Conservation (phyloP, 2,888 invertebrate species). For the Caradrina kadenii region DNA sequence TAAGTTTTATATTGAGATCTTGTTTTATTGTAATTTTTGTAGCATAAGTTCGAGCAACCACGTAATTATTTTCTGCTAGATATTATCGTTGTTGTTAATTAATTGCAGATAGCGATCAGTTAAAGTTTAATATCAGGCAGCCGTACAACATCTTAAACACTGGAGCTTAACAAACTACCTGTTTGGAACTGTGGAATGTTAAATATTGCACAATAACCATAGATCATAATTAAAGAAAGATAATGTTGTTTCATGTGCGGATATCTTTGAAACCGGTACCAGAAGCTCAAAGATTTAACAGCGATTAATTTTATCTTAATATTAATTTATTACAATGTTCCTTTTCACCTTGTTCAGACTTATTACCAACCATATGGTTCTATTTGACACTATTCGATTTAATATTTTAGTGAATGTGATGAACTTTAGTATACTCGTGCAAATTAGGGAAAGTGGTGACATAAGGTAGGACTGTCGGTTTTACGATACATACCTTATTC, state of each 20-base stretch:
- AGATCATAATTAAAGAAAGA: conserved; percentile 60
- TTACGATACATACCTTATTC: conserved; percentile 39
- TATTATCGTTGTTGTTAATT: conserved; percentile 64
- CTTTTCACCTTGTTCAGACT: conserved; percentile 40
- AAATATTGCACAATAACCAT: conserved; percentile 58
- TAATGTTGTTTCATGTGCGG: conserved; percentile 60
- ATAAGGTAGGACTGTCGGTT: conserved; percentile 3
- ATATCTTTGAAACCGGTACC: conserved; percentile 55
- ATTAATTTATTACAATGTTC: conserved; percentile 46
- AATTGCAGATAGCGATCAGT: conserved; percentile 64
- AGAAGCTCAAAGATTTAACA: conserved; percentile 52
- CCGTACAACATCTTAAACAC: conserved; percentile 39
- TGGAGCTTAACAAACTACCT: conserved; percentile 48
- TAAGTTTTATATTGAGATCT: conserved; percentile 62
- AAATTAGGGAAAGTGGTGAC: conserved; percentile 57
- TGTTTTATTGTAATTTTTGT: conserved; percentile 59
- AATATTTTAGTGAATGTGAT: conserved; percentile 25
- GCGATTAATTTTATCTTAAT: conserved; percentile 56
- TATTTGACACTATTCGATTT: conserved; percentile 40
- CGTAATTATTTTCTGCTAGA: conserved; percentile 61
- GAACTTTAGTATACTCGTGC: conserved; percentile 45
- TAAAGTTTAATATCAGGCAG: conserved; percentile 48
- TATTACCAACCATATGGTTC: conserved; percentile 29
- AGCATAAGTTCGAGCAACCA: conserved; percentile 47
- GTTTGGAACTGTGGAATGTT: conserved; percentile 57